Evolutionary conservation across 2,888 invertebrate genomes (phyloP), one percentile per base, ranked within the genome.

Genomic region (Volucella zonaria): DNA sequence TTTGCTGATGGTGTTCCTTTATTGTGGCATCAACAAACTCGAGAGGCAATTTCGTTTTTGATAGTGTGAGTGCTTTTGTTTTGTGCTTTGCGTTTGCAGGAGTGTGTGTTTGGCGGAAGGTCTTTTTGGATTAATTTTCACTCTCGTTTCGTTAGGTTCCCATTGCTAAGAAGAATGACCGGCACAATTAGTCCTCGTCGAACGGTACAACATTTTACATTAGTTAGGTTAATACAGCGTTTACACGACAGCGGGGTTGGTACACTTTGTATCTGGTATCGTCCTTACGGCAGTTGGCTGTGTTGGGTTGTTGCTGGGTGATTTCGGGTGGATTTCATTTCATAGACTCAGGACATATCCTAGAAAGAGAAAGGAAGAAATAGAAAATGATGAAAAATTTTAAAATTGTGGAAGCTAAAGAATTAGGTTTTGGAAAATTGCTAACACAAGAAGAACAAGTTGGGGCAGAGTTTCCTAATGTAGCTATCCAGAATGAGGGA

Each of bases 211-310:
- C 81, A 86, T 78, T 82, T 74, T 74, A 86, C 82, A 86, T 86
- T 77, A 86, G 58, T 86, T 77, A 86, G 82, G 82, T 78, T 86
- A 86, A 86, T 82, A 73, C 68, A 51, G 77, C 74, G 64, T 73
- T 81, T 93, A 94, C 92, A 95, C 56, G 76, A 62, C 59, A 6
- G 31, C 31, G 31, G 6, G 6, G 6, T 6, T 31, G 31, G 31
- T 31, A 31, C n/a, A n/a, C 31, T 31, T 31, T 31, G 31, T 31
- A 31, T 31, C 1, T 31, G 31, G 31, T 66, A 59, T 80, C 51
- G 68, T 71, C 59, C 73, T 62, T 59, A 40, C 61, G 68, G 70
- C 31, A 43, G 75, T 58, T 54, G 47, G 43, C 42, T 80, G 54
- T 62, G 18, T 43, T 67, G 59, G 31, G 52, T 54, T 56, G 54